Evolutionary conservation across 2,888 invertebrate genomes (phyloP).

Genomic region (Petrophora chlorosata): DNA sequence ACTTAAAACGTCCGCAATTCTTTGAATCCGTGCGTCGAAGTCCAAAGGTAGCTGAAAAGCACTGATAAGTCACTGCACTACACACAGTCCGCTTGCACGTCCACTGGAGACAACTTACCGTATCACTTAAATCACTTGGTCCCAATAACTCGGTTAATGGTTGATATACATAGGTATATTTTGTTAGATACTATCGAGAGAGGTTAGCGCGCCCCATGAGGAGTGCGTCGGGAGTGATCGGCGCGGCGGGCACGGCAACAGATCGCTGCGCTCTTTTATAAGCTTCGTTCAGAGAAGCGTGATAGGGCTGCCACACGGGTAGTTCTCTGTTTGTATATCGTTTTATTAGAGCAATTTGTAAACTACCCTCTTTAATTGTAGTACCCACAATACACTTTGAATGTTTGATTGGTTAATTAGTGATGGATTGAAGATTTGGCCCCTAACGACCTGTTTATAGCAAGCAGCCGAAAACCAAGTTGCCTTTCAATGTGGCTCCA

Average conservation of each 20-base stretch:
- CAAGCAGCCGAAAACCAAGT: no score
- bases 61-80: constrained; percentile 76
- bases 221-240: constrained; percentile 73
- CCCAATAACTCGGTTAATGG: constrained; percentile 65
- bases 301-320: constrained; percentile 60
- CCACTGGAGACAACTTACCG: constrained; percentile 74
- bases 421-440: no score
- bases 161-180: constrained; percentile 63
- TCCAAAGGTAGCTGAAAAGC: constrained; percentile 51
- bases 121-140: constrained; percentile 82
- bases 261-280: constrained; percentile 77
- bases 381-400: no score
- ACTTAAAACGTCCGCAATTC: constrained; percentile 54
- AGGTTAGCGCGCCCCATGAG: constrained; percentile 82
- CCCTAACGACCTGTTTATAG: no score
- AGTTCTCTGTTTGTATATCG: constrained; percentile 43
- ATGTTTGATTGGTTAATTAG: no score
- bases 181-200: constrained; percentile 71
- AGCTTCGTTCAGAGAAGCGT: constrained; percentile 70
- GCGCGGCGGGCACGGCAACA: constrained; percentile 77
- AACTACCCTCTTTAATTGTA: no score
- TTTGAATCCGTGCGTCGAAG: constrained; percentile 34
- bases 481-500: no score
- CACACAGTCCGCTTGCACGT: constrained; percentile 73
- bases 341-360: no score